phyloP scores from a whole-genome alignment of 2,113 vertebrate genomes.

The Cinclus cinclus region DNA sequence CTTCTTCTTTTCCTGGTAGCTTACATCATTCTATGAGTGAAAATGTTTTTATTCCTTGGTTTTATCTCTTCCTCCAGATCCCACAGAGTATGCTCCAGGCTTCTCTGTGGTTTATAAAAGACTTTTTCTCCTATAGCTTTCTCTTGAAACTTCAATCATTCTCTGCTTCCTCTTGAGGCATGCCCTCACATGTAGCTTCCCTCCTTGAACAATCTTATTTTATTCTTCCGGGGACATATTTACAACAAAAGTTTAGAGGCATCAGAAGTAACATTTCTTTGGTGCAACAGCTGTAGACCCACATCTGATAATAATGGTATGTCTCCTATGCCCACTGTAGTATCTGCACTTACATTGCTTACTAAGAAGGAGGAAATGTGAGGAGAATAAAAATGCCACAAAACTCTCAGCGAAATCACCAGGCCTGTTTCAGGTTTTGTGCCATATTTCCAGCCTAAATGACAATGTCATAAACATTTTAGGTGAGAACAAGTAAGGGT shows the following conservation, averaged over 20 bases:
- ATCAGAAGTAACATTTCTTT: conserved; percentile 15
- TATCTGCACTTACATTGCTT: background rate
- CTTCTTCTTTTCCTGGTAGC: background rate
- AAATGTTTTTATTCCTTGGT: background rate
- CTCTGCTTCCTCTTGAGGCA: background rate
- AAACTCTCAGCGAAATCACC: background rate
- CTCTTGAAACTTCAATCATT: conserved; percentile 32
- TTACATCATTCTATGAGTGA: background rate
- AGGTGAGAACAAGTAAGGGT: background rate
- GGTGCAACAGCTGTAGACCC: background rate
- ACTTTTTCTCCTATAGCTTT: conserved; percentile 10
- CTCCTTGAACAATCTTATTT: conserved; percentile 14
- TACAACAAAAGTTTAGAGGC: conserved; percentile 3
- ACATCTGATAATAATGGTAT: background rate
- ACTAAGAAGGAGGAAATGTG: background rate
- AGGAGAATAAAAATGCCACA: background rate
- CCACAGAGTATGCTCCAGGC: conserved; percentile 20
- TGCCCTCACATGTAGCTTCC: background rate
- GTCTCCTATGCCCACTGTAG: background rate
- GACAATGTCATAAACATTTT: background rate
- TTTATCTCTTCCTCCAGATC: conserved; percentile 17
- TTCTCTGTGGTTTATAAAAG: conserved; percentile 35
- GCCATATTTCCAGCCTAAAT: background rate
- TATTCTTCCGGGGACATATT: conserved; percentile 9
- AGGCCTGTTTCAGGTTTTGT: background rate